A percentile compares a stretch with the other conserved stretches of the same genome.
These are phyloP conservation scores for Rhopalosiphum nymphaeae DNA, from an alignment of 2,888 invertebrate genomes.

Conservation along the genomic window DNA sequence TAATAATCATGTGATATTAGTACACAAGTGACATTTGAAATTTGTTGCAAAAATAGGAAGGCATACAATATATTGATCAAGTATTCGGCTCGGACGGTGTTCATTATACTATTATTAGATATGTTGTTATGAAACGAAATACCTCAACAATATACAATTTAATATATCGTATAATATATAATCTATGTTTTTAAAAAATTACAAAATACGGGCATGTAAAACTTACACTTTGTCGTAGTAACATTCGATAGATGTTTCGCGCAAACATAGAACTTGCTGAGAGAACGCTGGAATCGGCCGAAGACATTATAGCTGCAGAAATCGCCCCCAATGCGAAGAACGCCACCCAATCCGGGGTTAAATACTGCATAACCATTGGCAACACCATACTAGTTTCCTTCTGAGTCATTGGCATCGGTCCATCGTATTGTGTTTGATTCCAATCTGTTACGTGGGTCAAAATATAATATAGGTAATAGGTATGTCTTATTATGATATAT, in stretches of 20 bases:
- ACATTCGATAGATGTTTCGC: slow-evolving; percentile 96
- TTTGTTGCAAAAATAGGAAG: background rate
- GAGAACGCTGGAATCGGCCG: slow-evolving; percentile 97
- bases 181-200: background rate
- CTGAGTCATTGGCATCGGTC: slow-evolving; percentile 80
- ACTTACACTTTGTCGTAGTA: slow-evolving; percentile 89
- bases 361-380: slow-evolving; percentile 95
- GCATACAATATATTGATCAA: background rate
- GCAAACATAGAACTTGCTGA: slow-evolving; percentile 99
- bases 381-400: slow-evolving; percentile 93
- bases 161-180: background rate
- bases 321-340: slow-evolving; percentile 99
- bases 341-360: slow-evolving; percentile 95
- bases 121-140: background rate
- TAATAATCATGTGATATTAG: background rate
- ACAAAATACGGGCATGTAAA: background rate
- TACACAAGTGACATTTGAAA: background rate
- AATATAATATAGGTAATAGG: too few species aligned
- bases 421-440: slow-evolving; percentile 91
- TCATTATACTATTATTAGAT: background rate
- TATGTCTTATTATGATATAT: background rate
- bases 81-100: background rate
- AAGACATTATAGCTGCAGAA: slow-evolving; percentile 99
- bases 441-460: slow-evolving; percentile 77
- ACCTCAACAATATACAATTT: background rate